Evolutionary conservation across 2,888 invertebrate species (phyloP).

Genomic region (Limnephilus rhombicus): DNA sequence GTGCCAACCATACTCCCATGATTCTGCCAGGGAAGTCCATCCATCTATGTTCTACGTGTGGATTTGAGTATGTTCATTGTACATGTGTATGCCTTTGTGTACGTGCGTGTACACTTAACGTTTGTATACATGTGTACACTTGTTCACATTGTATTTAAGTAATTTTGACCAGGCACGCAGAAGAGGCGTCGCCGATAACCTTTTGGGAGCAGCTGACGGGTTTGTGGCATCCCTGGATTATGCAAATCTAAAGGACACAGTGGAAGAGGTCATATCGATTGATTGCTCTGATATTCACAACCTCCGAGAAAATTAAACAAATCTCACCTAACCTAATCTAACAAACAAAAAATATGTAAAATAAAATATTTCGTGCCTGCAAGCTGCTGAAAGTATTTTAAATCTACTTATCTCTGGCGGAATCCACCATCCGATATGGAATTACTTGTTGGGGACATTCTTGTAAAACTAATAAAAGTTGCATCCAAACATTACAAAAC

Average conservation of each 20-base stretch:
- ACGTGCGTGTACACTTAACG: not conserved
- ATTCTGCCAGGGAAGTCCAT: not conserved
- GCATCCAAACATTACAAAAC: too few species aligned
- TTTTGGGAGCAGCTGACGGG: not conserved
- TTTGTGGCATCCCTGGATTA: constrained; percentile 13
- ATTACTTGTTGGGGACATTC: too few species aligned
- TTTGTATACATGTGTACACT: not conserved
- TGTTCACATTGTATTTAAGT: constrained; percentile 4
- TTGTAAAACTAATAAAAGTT: too few species aligned
- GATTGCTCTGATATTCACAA: not conserved
- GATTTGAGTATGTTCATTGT: not conserved
- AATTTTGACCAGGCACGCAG: constrained; percentile 18
- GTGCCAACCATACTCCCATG: not conserved
- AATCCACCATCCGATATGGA: too few species aligned
- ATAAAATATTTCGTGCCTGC: too few species aligned
- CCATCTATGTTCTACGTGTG: not conserved
- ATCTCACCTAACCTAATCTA: not conserved
- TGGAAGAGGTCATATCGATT: not conserved
- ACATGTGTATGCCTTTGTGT: not conserved
- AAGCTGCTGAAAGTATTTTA: too few species aligned
- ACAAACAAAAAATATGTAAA: too few species aligned
- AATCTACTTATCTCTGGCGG: too few species aligned
- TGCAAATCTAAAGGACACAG: not conserved
- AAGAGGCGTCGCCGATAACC: constrained; percentile 16
- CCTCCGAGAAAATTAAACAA: not conserved